A percentile compares a stretch with the other conserved stretches of the same genome.
Conservation (phyloP, 2,113 vertebrate species). For the Otocyon megalotis region DNA sequence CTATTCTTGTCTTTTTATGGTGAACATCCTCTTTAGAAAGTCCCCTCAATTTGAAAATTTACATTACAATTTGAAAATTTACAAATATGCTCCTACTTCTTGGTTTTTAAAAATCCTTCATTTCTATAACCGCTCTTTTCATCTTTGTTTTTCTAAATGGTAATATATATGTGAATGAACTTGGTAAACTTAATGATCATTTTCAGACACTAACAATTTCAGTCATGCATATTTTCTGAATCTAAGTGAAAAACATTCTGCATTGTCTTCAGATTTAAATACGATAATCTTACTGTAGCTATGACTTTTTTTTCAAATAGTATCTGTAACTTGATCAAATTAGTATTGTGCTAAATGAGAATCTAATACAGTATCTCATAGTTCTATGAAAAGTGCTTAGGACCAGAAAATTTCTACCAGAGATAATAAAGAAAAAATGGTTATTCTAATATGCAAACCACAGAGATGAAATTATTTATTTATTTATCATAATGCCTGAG, state of each 20-base stretch:
- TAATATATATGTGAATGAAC: not conserved
- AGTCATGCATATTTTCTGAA: constrained; percentile 16
- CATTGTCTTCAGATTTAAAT: not conserved
- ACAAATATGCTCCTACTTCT: not conserved
- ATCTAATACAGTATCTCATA: not conserved
- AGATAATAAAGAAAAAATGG: not conserved
- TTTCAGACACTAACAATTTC: not conserved
- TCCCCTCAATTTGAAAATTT: not conserved
- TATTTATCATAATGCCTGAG: not conserved
- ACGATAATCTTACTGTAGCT: not conserved
- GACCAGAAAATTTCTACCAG: not conserved
- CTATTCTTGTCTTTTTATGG: not conserved
- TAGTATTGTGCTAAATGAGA: not conserved
- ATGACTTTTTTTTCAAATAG: not conserved
- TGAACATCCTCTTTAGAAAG: not conserved
- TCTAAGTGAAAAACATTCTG: not conserved
- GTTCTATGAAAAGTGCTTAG: constrained; percentile 6
- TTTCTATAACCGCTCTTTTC: not conserved
- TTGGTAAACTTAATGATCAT: not conserved
- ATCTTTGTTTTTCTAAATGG: constrained; percentile 6
- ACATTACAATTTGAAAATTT: not conserved
- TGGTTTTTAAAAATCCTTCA: not conserved
- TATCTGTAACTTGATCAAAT: not conserved
- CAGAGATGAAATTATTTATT: not conserved
- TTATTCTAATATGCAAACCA: not conserved